These are phyloP conservation scores for Narcine bancroftii DNA, from an alignment of 2,113 vertebrate genomes.

Conservation along the genomic window DNA sequence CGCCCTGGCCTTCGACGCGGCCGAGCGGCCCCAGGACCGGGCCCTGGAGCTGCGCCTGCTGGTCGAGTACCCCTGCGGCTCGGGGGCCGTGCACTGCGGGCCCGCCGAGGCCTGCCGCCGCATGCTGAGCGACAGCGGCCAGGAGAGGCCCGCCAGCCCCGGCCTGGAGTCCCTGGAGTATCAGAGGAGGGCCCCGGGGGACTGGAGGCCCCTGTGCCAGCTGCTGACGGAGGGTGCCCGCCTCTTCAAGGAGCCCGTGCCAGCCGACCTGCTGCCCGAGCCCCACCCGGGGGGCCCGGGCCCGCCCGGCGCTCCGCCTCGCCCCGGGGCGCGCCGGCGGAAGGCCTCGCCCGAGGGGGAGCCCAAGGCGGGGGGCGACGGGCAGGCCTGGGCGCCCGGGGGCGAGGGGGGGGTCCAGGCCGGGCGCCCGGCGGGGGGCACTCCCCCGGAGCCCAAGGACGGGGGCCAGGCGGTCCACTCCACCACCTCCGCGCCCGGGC, in stretches of 20 bases:
- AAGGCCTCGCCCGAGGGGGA: slow-evolving; percentile 78
- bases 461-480: slow-evolving; percentile 71
- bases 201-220: slow-evolving; percentile 88
- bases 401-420: slow-evolving; percentile 60
- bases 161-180: slow-evolving; percentile 95
- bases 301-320: slow-evolving; percentile 68
- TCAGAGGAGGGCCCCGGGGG: slow-evolving; percentile 78
- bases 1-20: slow-evolving; percentile 84
- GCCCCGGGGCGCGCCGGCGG: slow-evolving; percentile 66
- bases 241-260: slow-evolving; percentile 78
- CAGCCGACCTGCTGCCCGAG: slow-evolving; percentile 80
- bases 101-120: slow-evolving; percentile 68
- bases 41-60: slow-evolving; percentile 85
- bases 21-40: slow-evolving; percentile 69
- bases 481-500: slow-evolving; percentile 68
- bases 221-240: slow-evolving; percentile 80
- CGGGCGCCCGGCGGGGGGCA: slow-evolving; percentile 75
- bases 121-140: slow-evolving; percentile 97
- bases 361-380: slow-evolving; percentile 55
- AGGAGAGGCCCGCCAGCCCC: slow-evolving; percentile 76
- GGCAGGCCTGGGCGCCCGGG: slow-evolving; percentile 45
- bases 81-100: slow-evolving; percentile 85
- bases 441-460: slow-evolving; percentile 76
- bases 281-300: slow-evolving; percentile 74
- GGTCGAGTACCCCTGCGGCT: slow-evolving; percentile 87